Evolutionary conservation across 2,888 invertebrate genomes (phyloP).

Genomic region (Cephus nigrinus): DNA sequence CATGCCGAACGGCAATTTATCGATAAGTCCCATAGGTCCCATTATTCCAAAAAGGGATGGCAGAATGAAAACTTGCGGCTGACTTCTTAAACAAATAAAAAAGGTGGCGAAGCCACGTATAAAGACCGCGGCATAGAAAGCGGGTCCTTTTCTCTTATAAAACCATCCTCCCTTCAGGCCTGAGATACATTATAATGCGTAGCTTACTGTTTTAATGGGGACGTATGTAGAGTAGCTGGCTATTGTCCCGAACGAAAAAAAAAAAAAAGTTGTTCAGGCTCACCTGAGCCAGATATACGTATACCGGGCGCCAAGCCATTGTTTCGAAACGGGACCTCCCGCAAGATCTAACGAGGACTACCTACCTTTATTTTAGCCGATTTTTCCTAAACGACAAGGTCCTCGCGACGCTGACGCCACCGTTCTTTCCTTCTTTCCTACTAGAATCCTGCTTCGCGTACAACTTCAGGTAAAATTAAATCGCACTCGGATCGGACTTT

Average conservation of each 20-base stretch:
- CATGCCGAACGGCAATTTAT: not conserved
- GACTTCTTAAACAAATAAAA: not conserved
- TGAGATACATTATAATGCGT: slow-evolving; percentile 53
- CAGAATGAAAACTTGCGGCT: not conserved
- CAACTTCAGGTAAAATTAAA: not conserved
- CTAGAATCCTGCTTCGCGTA: not conserved
- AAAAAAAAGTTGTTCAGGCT: slow-evolving; percentile 45
- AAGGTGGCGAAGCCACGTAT: slow-evolving; percentile 16
- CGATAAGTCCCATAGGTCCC: slow-evolving; percentile 5
- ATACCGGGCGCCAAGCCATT: slow-evolving; percentile 49
- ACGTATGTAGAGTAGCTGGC: slow-evolving; percentile 58
- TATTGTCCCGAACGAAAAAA: slow-evolving; percentile 49
- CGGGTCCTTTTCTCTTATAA: slow-evolving; percentile 7
- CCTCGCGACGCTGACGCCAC: not conserved
- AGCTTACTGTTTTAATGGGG: slow-evolving; percentile 58
- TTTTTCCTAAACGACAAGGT: not conserved
- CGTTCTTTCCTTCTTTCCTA: not conserved
- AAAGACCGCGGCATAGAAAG: slow-evolving; percentile 14
- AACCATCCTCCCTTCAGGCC: not conserved
- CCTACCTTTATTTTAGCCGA: not conserved
- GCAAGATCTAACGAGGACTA: slow-evolving; percentile 45
- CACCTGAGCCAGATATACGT: slow-evolving; percentile 41
- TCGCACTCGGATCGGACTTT: not conserved
- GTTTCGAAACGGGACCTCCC: slow-evolving; percentile 52
- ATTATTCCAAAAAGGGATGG: slow-evolving; percentile 2